Evolutionary conservation across 2,888 invertebrate genomes (phyloP).

Genomic region (Entomobrya multifasciata): DNA sequence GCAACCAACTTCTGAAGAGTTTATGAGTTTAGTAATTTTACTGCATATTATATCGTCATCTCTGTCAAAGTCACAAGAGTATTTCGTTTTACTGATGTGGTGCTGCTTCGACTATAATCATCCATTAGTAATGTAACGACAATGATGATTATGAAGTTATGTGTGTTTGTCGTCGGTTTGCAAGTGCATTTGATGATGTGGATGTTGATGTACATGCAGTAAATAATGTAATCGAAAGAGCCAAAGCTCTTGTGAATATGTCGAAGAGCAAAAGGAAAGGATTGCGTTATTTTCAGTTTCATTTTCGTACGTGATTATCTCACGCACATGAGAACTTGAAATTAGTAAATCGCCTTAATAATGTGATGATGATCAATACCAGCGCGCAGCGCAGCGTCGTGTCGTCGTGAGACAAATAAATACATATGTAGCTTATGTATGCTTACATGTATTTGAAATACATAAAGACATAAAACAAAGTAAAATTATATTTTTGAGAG

Average conservation of each 20-base stretch:
- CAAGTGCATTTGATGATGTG: conserved; percentile 22
- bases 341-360: conserved; percentile 45
- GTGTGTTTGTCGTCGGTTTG: not conserved
- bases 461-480: not conserved
- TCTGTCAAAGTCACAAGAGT: not conserved
- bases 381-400: not conserved
- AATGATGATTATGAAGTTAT: not conserved
- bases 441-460: not conserved
- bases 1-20: not conserved
- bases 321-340: conserved; percentile 66
- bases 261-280: conserved; percentile 34
- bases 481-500: not conserved
- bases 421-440: not conserved
- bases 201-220: too few species aligned
- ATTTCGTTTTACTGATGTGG: not conserved
- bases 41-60: conserved; percentile 15
- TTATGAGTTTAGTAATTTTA: conserved; percentile 22
- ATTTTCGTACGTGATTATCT: conserved; percentile 58
- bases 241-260: too few species aligned
- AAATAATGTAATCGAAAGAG: conserved; percentile 25
- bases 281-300: conserved; percentile 62
- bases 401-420: not conserved
- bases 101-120: too few species aligned
- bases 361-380: not conserved
- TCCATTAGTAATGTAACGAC: not conserved